Evolutionary conservation across 1,140 invertebrate genomes (phyloP), one percentile per base, ranked within the genome.

Genomic region (Dendrolimus punctatus): DNA sequence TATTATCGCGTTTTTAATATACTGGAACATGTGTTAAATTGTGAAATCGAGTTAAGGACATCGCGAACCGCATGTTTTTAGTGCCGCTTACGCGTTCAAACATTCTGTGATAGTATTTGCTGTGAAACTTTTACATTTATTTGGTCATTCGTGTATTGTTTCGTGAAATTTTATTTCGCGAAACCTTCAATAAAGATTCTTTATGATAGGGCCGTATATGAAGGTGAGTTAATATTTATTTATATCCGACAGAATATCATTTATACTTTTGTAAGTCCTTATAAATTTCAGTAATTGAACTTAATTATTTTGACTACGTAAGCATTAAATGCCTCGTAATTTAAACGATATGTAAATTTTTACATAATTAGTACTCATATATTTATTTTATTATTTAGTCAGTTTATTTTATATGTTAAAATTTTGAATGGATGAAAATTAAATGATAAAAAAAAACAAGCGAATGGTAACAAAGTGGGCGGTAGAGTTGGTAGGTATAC

Each of bases 181-280:
- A 74, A 80, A 71, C 80, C 64, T 60, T 69, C 53, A 63, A 73
- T 54, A 77, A 79, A 74, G 69, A 60, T 70, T 85, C 82, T 85
- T 83, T 85, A 85, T 85, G 82, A 83, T 85, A 85, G 82, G 82
- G 77, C 82, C 80, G 81, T 80, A 85, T 82, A 85, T 85, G 82
- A 85, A 85, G 82, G 82, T 85, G 65, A 85, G 82, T 85, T 43
- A 52, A 55, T 39, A 48, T 55, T 46, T 53, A 61, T 56, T 61
- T 51, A 40, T 41, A 46, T 55, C 50, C 41, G 43, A 2, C 23
- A 23, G 23, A 23, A 23, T 23, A 23, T 23, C 23, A 23, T 23
- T 23, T 23, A 1, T 23, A 23, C 23, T 3, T 23, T 2, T 3
- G n/a, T n/a, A n/a, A 23, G 23, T 23, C 3, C 23, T 23, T 3